Conservation (phyloP, 1,140 invertebrate genomes). For the Drosophila ogumai region DNA sequence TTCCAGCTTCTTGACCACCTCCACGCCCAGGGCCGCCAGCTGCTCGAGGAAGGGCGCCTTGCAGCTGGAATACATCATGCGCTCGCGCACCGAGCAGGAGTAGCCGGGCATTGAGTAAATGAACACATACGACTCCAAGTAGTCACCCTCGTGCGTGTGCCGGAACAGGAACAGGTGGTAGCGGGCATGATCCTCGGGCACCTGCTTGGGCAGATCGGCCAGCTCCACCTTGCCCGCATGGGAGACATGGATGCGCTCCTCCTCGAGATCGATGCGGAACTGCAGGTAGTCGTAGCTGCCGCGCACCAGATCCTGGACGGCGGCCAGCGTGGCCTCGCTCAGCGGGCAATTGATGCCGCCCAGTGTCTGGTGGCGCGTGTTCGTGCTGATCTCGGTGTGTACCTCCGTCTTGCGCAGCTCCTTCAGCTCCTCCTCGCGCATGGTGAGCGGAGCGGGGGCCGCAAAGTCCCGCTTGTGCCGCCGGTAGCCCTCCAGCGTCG, state of each 20-base stretch:
- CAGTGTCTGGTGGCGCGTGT: constrained; percentile 95
- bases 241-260: constrained; percentile 86
- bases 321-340: constrained; percentile 91
- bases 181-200: constrained; percentile 93
- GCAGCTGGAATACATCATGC: constrained; percentile 99
- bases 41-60: constrained; percentile 94
- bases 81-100: constrained; percentile 96
- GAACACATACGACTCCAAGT: constrained; percentile 94
- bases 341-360: constrained; percentile 97
- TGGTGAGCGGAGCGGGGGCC: constrained; percentile 95
- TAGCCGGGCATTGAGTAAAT: constrained; percentile 99
- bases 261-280: constrained; percentile 89
- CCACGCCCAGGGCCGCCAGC: constrained; percentile 91
- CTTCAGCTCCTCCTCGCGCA: constrained; percentile 94
- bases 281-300: constrained; percentile 91
- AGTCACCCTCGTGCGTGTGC: constrained; percentile 96
- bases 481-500: constrained; percentile 92
- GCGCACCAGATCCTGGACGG: constrained; percentile 88
- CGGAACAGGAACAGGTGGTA: constrained; percentile 97
- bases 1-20: constrained; percentile 95
- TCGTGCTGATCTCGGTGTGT: constrained; percentile 91
- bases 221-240: constrained; percentile 87
- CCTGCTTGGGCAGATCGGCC: constrained; percentile 89
- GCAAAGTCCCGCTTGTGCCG: constrained; percentile 91
- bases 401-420: constrained; percentile 92